A percentile compares a stretch with the other conserved stretches of the same genome.
Conservation (phyloP, 2,113 vertebrate genomes). For the Agapornis roseicollis region DNA sequence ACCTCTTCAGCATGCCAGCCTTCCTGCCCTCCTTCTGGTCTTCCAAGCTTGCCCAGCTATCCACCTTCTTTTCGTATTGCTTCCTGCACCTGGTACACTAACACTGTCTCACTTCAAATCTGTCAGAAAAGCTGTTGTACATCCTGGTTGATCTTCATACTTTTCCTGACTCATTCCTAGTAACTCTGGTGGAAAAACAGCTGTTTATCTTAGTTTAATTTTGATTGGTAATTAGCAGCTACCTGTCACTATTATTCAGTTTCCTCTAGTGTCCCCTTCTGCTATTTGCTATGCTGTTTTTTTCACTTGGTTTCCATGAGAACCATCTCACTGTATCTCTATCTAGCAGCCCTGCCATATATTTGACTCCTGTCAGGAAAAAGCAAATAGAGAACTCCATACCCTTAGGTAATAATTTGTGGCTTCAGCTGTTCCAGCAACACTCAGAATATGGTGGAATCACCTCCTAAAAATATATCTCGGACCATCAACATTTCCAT, state of each 20-base stretch:
- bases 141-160: constrained; percentile 41
- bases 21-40: not conserved
- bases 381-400: not conserved
- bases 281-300: constrained; percentile 58
- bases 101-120: not conserved
- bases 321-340: constrained; percentile 48
- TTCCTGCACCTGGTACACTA: not conserved
- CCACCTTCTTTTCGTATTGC: constrained; percentile 21
- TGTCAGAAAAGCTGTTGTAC: constrained; percentile 15
- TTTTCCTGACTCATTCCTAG: constrained; percentile 34
- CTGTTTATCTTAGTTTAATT: constrained; percentile 75
- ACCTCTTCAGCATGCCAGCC: not conserved
- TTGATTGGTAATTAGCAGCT: constrained; percentile 73
- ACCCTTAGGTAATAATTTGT: not conserved
- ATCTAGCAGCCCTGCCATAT: not conserved
- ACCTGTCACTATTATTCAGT: constrained; percentile 64
- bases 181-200: constrained; percentile 58
- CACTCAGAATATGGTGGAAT: not conserved
- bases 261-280: constrained; percentile 37
- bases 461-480: not conserved
- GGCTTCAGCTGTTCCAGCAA: not conserved
- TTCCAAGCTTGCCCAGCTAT: not conserved
- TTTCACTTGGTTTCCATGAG: constrained; percentile 72
- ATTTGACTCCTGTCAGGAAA: constrained; percentile 6
- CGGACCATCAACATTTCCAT: not conserved